Evolutionary conservation across 2,113 vertebrate genomes (phyloP), one percentile per base, ranked within the genome.

Genomic region (Pseudopipra pipra): DNA sequence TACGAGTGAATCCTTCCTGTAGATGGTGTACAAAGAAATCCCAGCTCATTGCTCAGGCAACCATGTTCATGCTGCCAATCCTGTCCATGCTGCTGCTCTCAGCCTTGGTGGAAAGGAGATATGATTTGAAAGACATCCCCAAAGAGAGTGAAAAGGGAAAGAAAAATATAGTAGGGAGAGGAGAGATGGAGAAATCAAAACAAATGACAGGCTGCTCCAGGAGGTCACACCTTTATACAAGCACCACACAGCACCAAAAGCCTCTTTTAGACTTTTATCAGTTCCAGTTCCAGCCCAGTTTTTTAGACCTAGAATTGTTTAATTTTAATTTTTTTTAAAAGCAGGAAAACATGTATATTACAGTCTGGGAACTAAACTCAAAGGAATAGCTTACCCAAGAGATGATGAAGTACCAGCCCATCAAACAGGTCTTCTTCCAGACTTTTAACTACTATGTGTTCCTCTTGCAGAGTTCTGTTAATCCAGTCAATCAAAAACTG

Each of bases 351-450:
- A 23, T 1, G 20, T 25, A 24, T 47, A 70, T 46, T 55, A 7
- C 15, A 46, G 28, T 37, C 63, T 51, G 24, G 88, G 63, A 68
- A 43, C 47, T 63, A 39, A 78, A 59, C 35, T 61, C 87, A 55
- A 70, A 82, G 39, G 55, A 28, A 46, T 15, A 37, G 9, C 98
- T 98, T 97, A 99, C 99, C 98, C 90, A 99, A 96, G 49, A 99
- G 98, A 95, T 99, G 99, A 96, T 99, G 99, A 91, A 99, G 98
- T 28, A 99, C 97, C 70, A 99, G 98, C 30, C 99, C 99, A 22
- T 99, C 99, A 5, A 96, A 99, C 31, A 99, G 83, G 96, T 99
- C 99, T 83, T 99, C 99, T 87, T 99, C 98, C 96, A 99, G 92
- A 89, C 96, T 98, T 93, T 98, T 98, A 65, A 99, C 98, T 51